Conservation (phyloP, 2,797 vertebrate genomes). For the Falco novaeseelandiae region DNA sequence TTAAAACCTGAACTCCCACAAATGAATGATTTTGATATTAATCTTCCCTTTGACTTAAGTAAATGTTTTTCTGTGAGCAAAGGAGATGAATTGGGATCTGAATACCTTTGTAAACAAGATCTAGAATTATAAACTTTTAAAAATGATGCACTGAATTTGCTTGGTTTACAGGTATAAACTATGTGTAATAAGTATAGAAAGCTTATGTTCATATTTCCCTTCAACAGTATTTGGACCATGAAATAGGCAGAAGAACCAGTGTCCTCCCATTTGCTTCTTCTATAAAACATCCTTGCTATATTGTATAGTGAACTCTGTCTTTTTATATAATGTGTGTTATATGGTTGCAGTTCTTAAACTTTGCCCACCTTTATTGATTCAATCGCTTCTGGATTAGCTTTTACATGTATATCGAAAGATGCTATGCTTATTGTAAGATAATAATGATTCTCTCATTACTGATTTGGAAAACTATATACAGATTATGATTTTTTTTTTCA, state of each 20-base stretch:
- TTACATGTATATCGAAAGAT: neutral
- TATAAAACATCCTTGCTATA: neutral
- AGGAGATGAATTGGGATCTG: neutral
- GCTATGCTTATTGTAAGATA: neutral
- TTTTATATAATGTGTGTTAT: neutral
- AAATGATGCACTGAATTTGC: neutral
- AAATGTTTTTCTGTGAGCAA: neutral
- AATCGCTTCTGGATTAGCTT: neutral
- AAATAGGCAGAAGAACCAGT: neutral
- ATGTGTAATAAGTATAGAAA: neutral
- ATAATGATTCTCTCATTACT: neutral
- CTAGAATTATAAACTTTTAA: neutral
- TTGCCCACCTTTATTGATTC: neutral
- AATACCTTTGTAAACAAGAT: neutral
- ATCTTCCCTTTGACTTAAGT: neutral
- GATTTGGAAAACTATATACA: neutral
- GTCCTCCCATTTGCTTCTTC: neutral
- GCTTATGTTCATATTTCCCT: neutral
- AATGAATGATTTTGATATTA: neutral
- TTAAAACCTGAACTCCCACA: neutral
- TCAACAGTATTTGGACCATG: neutral
- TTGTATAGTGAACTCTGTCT: neutral
- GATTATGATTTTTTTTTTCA: neutral
- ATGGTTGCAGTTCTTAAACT: neutral
- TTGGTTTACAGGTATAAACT: neutral